Base-by-base conservation (phyloP, 2,888 invertebrate genomes). In the Caradrina kadenii region DNA sequence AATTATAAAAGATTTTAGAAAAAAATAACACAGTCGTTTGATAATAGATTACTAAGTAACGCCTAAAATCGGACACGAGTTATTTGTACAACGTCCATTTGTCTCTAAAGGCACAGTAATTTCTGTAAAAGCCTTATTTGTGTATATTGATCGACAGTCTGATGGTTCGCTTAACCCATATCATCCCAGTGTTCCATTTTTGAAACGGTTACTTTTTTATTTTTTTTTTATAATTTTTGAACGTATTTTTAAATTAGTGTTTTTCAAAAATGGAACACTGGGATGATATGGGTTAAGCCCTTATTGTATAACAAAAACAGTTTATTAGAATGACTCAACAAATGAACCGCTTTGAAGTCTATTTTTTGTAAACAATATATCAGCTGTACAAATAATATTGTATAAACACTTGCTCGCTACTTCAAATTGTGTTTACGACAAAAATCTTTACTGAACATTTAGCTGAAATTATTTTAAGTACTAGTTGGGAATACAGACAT, bases 361-460 rank as follows among this genome's bases (percentile, higher is more conserved):
- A 48, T 78, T 56, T 22, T 69, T 49, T 35, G 49, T 65, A 74
- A 63, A 62, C 63, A 69, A 42, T 21, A 17, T 11, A 35, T 26
- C 69, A 73, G 35, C 66, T 78, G 79, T 31, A 58, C 54, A 78
- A 78, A 78, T 79, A 73, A 45, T 58, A 63, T 49, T 10, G 42
- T 15, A 35, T 55, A 58, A 60, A 78, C 73, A 64, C 17, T 65
- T 45, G 35, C 5, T 55, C 8, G 21, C 39, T 48, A 49, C 52
- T 69, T 63, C 21, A 55, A 63, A 60, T 39, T 64, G 54, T 59
- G 52, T 77, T 67, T 50, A 77, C 42, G 73, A 77, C 19, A 59
- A 42, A 64, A 78, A 63, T 53, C 58, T n/a, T 39, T 15, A 17
- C 42, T 35, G 21, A 55, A 49, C 2, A 35, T 58, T 8, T 19